Evolutionary conservation across 2,888 invertebrate species (phyloP).

Genomic region (Azorinus chamasolen): DNA sequence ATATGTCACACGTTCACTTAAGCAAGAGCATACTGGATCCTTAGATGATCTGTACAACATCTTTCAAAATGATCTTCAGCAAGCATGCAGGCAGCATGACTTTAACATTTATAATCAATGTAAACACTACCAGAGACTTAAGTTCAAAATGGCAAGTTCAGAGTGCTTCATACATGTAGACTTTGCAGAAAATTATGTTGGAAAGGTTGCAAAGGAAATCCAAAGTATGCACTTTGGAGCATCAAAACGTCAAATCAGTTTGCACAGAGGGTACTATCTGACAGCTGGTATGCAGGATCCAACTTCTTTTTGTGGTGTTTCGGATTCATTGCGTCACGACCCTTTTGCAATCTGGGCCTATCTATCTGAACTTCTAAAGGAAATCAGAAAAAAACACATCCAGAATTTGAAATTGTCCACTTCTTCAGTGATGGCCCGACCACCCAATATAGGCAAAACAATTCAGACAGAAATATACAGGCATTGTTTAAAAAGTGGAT

Average conservation of each 20-base stretch:
- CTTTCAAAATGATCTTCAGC: too few species aligned
- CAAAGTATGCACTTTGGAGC: constrained; percentile 58
- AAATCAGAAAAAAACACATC: constrained; percentile 61
- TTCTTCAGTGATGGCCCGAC: constrained; percentile 81
- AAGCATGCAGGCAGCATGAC: constrained; percentile 53
- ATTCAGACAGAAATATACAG: constrained; percentile 39
- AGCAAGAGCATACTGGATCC: constrained; percentile 17
- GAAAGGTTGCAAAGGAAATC: constrained; percentile 43
- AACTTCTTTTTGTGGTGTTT: constrained; percentile 78
- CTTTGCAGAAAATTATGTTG: constrained; percentile 49
- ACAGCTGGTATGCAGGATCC: too few species aligned
- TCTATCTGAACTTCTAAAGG: constrained; percentile 77
- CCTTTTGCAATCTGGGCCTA: constrained; percentile 86
- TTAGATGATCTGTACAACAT: constrained; percentile 31
- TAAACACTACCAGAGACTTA: constrained; percentile 62
- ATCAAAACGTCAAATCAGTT: constrained; percentile 48
- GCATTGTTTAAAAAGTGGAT: constrained; percentile 48
- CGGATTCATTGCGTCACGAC: constrained; percentile 80
- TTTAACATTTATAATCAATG: constrained; percentile 47
- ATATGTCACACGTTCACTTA: constrained; percentile 74
- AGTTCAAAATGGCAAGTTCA: constrained; percentile 82
- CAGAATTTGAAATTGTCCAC: constrained; percentile 30
- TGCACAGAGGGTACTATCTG: too few species aligned
- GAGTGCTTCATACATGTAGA: constrained; percentile 74
- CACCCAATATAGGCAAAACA: constrained; percentile 82